phyloP scores from a whole-genome alignment of 2,113 vertebrate genomes.

The Garra rufa region DNA sequence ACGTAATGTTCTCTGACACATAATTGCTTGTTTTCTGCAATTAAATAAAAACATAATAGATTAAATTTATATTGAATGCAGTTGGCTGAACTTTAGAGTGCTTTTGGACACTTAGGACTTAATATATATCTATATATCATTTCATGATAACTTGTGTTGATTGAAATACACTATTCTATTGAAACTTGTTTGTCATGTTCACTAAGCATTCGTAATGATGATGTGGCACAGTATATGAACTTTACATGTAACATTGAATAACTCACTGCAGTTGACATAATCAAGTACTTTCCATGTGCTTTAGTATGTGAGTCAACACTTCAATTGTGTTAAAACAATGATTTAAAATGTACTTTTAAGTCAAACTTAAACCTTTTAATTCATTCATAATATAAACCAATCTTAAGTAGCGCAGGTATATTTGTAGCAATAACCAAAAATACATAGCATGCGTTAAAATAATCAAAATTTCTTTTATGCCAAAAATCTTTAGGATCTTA shows the following conservation, averaged over 20 bases:
- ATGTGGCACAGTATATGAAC: neutral
- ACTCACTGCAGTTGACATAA: too few species aligned
- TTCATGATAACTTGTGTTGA: neutral
- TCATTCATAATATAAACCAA: too few species aligned
- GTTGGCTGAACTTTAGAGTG: neutral
- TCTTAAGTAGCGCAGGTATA: too few species aligned
- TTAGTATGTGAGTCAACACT: neutral
- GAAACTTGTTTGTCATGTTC: neutral
- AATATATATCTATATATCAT: neutral
- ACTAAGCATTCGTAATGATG: neutral
- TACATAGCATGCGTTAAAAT: too few species aligned
- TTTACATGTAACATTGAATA: neutral
- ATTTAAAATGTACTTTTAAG: too few species aligned
- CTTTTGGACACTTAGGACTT: neutral
- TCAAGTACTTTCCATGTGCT: neutral
- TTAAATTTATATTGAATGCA: neutral
- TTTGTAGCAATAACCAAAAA: too few species aligned
- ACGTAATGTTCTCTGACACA: neutral
- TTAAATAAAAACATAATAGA: neutral
- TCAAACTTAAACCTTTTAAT: too few species aligned
- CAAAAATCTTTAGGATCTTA: too few species aligned
- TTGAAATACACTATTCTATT: neutral
- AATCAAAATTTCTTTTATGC: too few species aligned
- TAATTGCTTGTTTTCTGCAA: neutral
- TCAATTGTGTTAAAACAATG: too few species aligned